A percentile compares a stretch with the other conserved stretches of the same genome.
These are phyloP conservation scores for Sandelia bainsii DNA, from an alignment of 2,797 vertebrate species.

Conservation along the genomic window DNA sequence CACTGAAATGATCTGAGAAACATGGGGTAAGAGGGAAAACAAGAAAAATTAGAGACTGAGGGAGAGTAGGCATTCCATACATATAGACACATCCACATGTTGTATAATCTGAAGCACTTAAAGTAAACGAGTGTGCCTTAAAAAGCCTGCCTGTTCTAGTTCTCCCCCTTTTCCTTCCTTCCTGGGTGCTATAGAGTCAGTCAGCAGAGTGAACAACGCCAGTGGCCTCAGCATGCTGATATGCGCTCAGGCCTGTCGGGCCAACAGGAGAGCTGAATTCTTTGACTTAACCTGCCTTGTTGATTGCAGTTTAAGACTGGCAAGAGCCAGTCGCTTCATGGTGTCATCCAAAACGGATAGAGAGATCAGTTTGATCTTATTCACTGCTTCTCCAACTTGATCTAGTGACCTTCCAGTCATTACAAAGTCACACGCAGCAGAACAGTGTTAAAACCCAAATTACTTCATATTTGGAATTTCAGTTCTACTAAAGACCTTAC, in stretches of 20 bases:
- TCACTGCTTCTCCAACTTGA: no score
- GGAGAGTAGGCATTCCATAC: slow-evolving; percentile 32
- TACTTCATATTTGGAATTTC: no score
- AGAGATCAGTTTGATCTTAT: neutral
- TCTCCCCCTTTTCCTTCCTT: slow-evolving; percentile 50
- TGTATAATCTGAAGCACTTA: slow-evolving; percentile 69
- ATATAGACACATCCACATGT: slow-evolving; percentile 38
- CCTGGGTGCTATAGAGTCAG: slow-evolving; percentile 49
- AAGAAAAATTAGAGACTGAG: slow-evolving; percentile 17
- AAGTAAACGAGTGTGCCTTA: slow-evolving; percentile 65
- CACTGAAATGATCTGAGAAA: slow-evolving; percentile 23
- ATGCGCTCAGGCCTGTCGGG: slow-evolving; percentile 76
- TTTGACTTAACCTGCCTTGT: slow-evolving; percentile 49
- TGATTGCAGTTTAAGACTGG: slow-evolving; percentile 23
- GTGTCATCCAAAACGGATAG: neutral
- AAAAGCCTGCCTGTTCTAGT: slow-evolving; percentile 50
- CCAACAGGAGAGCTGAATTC: slow-evolving; percentile 53
- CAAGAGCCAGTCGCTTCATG: slow-evolving; percentile 26
- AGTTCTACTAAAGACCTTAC: no score
- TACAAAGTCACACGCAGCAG: no score
- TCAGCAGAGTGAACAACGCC: slow-evolving; percentile 34
- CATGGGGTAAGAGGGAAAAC: slow-evolving; percentile 9
- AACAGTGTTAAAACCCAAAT: no score
- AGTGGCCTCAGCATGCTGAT: slow-evolving; percentile 66
- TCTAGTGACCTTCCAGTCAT: no score